Evolutionary conservation across 2,888 invertebrate genomes (phyloP).

Genomic region (Abrostola triplasia): DNA sequence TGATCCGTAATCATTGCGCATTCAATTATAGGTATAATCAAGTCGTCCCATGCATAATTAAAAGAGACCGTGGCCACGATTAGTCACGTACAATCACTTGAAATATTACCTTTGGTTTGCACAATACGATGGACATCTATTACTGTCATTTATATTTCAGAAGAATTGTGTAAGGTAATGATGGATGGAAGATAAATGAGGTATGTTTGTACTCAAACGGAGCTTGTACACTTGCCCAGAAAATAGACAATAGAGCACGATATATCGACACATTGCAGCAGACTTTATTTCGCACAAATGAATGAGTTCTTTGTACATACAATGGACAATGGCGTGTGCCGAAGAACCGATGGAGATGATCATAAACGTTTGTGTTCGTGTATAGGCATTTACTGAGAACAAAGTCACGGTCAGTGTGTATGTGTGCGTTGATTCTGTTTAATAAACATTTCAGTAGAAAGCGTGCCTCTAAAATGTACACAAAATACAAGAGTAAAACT

Average conservation of each 20-base stretch:
- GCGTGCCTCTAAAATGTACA: conserved; percentile 40
- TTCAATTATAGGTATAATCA: conserved; percentile 63
- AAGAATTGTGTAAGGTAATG: conserved; percentile 43
- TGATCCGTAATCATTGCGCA: conserved; percentile 46
- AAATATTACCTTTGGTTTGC: conserved; percentile 49
- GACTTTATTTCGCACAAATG: conserved; percentile 75
- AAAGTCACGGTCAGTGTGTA: conserved; percentile 50
- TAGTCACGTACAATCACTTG: conserved; percentile 63
- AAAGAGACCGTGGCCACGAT: conserved; percentile 61
- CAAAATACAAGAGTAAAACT: not conserved
- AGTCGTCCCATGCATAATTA: conserved; percentile 61
- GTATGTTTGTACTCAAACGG: conserved; percentile 35
- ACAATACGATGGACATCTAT: conserved; percentile 47
- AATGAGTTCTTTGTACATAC: conserved; percentile 76
- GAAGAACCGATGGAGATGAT: conserved; percentile 53
- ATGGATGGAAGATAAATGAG: conserved; percentile 42
- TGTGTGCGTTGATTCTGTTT: conserved; percentile 45
- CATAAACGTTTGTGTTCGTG: conserved; percentile 40
- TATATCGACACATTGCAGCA: conserved; percentile 66
- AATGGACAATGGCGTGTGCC: conserved; percentile 80
- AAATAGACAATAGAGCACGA: conserved; percentile 66
- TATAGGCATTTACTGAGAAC: conserved; percentile 37
- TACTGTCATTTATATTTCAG: conserved; percentile 39
- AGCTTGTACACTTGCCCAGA: conserved; percentile 49
- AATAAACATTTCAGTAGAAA: conserved; percentile 52